Conservation (phyloP, 2,113 vertebrate species). For the Lepisosteus osseus region DNA sequence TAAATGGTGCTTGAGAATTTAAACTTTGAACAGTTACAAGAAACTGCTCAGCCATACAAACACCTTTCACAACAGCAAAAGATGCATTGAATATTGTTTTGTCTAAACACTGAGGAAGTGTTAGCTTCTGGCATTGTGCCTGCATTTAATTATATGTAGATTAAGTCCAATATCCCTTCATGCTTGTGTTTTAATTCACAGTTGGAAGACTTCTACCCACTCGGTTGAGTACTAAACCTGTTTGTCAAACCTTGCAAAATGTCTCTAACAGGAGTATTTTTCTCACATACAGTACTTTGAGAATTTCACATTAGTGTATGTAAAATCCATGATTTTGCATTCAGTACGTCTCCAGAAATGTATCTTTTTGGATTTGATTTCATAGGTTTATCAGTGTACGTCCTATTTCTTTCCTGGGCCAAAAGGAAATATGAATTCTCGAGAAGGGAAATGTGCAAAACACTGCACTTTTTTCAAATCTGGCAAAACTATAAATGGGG, state of each 20-base stretch:
- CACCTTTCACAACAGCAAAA: conserved; percentile 1
- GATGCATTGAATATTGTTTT: background rate
- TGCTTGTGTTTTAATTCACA: conserved; percentile 14
- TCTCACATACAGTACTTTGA: background rate
- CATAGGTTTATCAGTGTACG: no score
- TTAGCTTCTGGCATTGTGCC: conserved; percentile 7
- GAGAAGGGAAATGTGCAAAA: no score
- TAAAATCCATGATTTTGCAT: no score
- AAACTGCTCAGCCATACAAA: conserved; percentile 2
- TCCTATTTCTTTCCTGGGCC: no score
- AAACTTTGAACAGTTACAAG: background rate
- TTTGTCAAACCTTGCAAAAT: background rate
- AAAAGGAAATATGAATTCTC: no score
- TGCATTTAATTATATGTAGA: conserved; percentile 8
- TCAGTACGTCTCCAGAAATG: no score
- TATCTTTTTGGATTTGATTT: no score
- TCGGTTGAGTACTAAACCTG: background rate
- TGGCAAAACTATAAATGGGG: no score
- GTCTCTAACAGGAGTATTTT: background rate
- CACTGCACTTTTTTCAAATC: no score
- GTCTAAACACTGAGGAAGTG: background rate
- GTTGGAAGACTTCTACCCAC: background rate
- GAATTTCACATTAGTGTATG: background rate
- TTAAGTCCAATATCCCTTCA: conserved; percentile 13
- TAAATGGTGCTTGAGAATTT: background rate